Base-by-base conservation (phyloP, 2,113 vertebrate genomes). In the Blennius ocellaris region DNA sequence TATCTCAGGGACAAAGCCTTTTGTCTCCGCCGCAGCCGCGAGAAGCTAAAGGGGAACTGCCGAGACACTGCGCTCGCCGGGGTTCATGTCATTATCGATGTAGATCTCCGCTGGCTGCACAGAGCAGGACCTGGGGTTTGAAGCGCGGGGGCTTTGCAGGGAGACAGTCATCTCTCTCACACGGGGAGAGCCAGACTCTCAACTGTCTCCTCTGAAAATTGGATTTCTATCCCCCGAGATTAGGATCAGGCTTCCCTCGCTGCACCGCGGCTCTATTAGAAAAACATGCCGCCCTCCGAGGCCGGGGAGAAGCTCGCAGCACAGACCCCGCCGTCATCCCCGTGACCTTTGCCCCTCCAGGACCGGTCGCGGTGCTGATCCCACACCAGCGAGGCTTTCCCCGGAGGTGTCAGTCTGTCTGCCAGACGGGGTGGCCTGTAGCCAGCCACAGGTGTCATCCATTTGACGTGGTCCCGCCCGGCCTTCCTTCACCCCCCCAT, bases 181-280 rank as follows among this genome's bases (percentile, higher is more conserved):
- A 81, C 69, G 16, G 85, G 74, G 84, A 78, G 82, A 85, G 81
- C 74, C 86, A 90, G 88, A 87, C 89, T 92, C 88, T 89, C 87
- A 76, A 90, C 90, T 90, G 90, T 92, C 91, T 92, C 87, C 79
- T 80, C 81, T 73, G 84, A 88, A 88, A 90, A 92, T 92, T 90
- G 87, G 88, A 90, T 92, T 92, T 90, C 87, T 85, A 91, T 91
- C 91, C 91, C 81, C 83, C 30, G 83, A 89, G 90, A 91, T 92
- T 91, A 90, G 82, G 82, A 87, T 83, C 88, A 77, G 86, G 76
- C 85, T 83, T 75, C 73, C 80, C 85, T 71, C 15, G 71, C 79
- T 81, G 73, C 56, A 54, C 83, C n/a, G 76, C 11, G 62, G 86
- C 83, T 89, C 84, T 81, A 44, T 66, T 86, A 87, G 80, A 85